These are phyloP conservation scores for Hirtodrosophila cameraria DNA, from an alignment of 2,888 invertebrate genomes.

Conservation along the genomic window DNA sequence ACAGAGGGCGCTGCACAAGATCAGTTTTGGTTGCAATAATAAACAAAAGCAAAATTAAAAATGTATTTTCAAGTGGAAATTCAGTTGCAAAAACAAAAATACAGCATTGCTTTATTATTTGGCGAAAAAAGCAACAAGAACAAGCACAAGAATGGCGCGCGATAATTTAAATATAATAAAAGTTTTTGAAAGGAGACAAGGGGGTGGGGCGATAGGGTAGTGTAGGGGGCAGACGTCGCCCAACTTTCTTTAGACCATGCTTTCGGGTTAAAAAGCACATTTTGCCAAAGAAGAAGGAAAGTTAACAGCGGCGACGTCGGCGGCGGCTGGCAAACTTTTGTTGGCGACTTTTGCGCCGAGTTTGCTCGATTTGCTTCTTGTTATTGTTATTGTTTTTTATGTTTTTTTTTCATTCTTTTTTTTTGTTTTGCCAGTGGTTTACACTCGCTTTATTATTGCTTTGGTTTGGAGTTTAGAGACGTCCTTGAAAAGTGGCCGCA, in stretches of 20 bases:
- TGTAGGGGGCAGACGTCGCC: conserved; percentile 43
- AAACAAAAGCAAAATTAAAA: not conserved
- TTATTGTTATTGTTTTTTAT: conserved; percentile 31
- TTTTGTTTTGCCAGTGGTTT: conserved; percentile 27
- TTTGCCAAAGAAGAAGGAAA: conserved; percentile 48
- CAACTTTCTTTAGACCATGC: conserved; percentile 60
- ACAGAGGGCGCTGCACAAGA: conserved; percentile 47
- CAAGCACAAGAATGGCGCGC: conserved; percentile 23
- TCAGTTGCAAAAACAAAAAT: conserved; percentile 18
- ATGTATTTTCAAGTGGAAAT: conserved; percentile 45
- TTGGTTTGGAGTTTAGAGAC: conserved; percentile 77
- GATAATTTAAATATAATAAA: conserved; percentile 67
- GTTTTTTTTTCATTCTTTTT: conserved; percentile 6
- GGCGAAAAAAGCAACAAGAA: not conserved
- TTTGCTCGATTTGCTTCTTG: conserved; percentile 41
- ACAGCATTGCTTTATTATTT: conserved; percentile 31
- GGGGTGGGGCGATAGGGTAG: not conserved
- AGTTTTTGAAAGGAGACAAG: conserved; percentile 29
- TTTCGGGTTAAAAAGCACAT: conserved; percentile 62
- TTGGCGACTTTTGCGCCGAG: conserved; percentile 68
- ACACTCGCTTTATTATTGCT: conserved; percentile 56
- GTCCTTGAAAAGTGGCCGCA: conserved; percentile 80
- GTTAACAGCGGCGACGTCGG: conserved; percentile 47
- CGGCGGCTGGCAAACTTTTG: conserved; percentile 70
- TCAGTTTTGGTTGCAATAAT: conserved; percentile 17